Evolutionary conservation across 2,888 invertebrate species (phyloP), one percentile per base, ranked within the genome.

Genomic region (Camponotus fellah): DNA sequence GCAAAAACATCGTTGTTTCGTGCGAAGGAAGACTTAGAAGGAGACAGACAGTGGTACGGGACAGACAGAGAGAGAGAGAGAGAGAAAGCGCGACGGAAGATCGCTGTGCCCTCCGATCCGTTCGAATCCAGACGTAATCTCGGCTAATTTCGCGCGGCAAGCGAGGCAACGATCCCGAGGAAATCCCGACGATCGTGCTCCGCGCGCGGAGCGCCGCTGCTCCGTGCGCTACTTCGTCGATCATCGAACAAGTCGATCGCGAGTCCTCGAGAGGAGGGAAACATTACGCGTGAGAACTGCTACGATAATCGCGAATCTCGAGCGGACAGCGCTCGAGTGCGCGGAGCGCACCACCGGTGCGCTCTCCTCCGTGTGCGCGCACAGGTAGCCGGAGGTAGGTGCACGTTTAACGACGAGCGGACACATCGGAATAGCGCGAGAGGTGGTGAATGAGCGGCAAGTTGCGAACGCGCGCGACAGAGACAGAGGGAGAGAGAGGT

Each of bases 381-480:
- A 34, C 65, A 79, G 82, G 64, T 65, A 75, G 76, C 43, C 43
- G 40, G 80, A 40, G 37, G 71, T 43, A 60, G 60, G 74, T 60
- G 72, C 46, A 60, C 72, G 14, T 46, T 58, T 58, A 32, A n/a
- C 68, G 9, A 34, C 79, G 34, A n/a, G 34, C 58, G 72, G 72
- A 46, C 60, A 37, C 58, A 14, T 21, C 26, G 58, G 40, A 56
- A 40, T 40, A 34, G 56, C 32, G 64, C 34, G 74, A 56, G 80
- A 65, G 68, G 2, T 46, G 60, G 76, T 75, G 84, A 84, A 82
- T 71, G 84, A 75, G 75, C 75, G 66, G 75, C 21, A 76, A 76
- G 75, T 66, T 76, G 49, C 49, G 17, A 49, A 34, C 66, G 49
- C 34, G 43, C 34, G 66, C 58, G 65, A 56, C 34, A 49, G 56